Evolutionary conservation across 2,888 invertebrate genomes (phyloP).

Genomic region (Parnassius mnemosyne): DNA sequence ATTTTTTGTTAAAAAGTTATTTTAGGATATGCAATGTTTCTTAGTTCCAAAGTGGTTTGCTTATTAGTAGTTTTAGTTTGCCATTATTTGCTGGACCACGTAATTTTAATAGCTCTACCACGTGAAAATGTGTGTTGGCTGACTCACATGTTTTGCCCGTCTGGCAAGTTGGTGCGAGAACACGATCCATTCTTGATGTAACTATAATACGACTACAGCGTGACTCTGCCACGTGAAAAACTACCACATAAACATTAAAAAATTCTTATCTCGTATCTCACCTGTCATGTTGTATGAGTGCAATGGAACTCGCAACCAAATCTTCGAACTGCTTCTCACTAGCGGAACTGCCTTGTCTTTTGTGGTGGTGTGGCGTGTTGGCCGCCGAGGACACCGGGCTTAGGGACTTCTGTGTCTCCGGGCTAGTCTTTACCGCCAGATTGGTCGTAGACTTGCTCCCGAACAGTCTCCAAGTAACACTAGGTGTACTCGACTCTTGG

Average conservation of each 20-base stretch:
- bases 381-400: constrained; percentile 62
- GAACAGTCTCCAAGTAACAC: constrained; percentile 63
- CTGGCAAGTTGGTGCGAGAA: constrained; percentile 87
- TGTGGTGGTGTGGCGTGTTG: constrained; percentile 69
- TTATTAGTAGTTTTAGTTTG: too few relatives aligned
- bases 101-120: too few relatives aligned
- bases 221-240: too few relatives aligned
- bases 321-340: constrained; percentile 80
- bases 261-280: constrained; percentile 33
- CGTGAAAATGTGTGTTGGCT: neutral
- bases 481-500: constrained; percentile 48
- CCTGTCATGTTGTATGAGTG: constrained; percentile 86
- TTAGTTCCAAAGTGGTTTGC: too few relatives aligned
- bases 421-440: constrained; percentile 50
- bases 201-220: too few relatives aligned
- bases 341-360: constrained; percentile 71
- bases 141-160: constrained; percentile 87
- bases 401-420: constrained; percentile 58
- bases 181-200: constrained; percentile 58
- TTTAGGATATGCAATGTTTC: too few relatives aligned
- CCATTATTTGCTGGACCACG: too few relatives aligned
- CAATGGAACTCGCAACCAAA: constrained; percentile 85
- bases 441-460: constrained; percentile 68
- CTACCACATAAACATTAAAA: neutral
- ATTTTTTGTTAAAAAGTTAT: too few relatives aligned